Percentiles rank a stretch among this genome's conserved stretches.
Evolutionary conservation across 2,797 vertebrate genomes (phyloP).

Genomic region (Alosa sapidissima): DNA sequence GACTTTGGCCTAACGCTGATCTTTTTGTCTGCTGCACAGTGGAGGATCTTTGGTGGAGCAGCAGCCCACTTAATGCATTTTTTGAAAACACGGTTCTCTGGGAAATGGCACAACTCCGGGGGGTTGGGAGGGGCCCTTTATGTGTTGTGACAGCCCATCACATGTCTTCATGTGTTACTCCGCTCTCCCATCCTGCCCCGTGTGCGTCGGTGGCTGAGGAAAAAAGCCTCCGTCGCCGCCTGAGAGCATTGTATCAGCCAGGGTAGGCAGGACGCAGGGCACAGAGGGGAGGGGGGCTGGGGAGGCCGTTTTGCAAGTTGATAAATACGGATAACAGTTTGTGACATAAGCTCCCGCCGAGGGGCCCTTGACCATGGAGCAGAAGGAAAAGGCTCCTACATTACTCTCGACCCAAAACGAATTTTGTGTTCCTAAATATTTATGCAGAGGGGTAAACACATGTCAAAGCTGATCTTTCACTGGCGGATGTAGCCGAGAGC

Average conservation of each 20-base stretch:
- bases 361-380: slow-evolving; percentile 45
- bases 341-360: slow-evolving; percentile 42
- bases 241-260: background rate
- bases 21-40: background rate
- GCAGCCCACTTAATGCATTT: background rate
- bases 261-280: background rate
- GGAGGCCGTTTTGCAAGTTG: slow-evolving; percentile 34
- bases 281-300: background rate
- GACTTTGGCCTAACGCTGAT: background rate
- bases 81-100: background rate
- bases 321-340: slow-evolving; percentile 50
- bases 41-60: background rate
- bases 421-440: slow-evolving; percentile 56
- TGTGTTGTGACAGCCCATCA: slow-evolving; percentile 13
- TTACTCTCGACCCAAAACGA: slow-evolving; percentile 39
- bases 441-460: slow-evolving; percentile 52
- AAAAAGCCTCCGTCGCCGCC: background rate
- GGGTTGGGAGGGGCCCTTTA: background rate
- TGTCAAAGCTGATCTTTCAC: slow-evolving; percentile 52
- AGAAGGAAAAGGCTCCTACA: slow-evolving; percentile 39
- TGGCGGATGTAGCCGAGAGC: slow-evolving; percentile 38
- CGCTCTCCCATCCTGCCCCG: background rate
- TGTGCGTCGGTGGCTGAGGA: background rate
- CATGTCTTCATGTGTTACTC: slow-evolving; percentile 11
- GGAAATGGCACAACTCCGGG: background rate